Evolutionary conservation across 2,113 vertebrate species (phyloP).

Genomic region (Merops nubicus): DNA sequence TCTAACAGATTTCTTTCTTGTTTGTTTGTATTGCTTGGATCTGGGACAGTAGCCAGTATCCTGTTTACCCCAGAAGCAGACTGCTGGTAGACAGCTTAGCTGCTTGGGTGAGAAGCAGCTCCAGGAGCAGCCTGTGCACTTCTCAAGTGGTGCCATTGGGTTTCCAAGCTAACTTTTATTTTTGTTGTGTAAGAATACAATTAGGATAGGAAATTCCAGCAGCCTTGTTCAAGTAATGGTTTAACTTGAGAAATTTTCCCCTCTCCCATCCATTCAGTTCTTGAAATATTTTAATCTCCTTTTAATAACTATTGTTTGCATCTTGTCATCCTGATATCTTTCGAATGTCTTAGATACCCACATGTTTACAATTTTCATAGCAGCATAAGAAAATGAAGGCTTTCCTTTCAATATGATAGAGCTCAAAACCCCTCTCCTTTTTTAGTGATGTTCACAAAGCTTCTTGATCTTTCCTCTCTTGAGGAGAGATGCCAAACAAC

Average conservation of each 20-base stretch:
- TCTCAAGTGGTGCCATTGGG: neutral
- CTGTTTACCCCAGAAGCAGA: slow-evolving; percentile 2
- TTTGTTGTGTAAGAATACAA: neutral
- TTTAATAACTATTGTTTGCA: neutral
- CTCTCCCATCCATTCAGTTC: neutral
- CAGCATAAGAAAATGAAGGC: neutral
- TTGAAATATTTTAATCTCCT: neutral
- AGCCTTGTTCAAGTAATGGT: neutral
- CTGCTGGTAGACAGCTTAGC: slow-evolving; percentile 1
- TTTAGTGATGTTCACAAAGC: neutral
- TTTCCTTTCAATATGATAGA: neutral
- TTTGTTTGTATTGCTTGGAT: slow-evolving; percentile 23
- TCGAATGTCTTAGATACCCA: neutral
- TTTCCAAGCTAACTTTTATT: neutral
- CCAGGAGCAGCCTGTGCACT: neutral
- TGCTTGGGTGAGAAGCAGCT: neutral
- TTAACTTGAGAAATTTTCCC: neutral
- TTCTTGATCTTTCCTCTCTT: neutral
- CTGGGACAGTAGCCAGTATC: slow-evolving; percentile 23
- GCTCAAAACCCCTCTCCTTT: neutral
- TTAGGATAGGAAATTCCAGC: neutral
- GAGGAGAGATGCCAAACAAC: neutral
- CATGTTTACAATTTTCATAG: neutral
- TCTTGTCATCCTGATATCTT: neutral
- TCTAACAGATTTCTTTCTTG: neutral